Evolutionary conservation across 2,113 vertebrate genomes (phyloP), one percentile per base, ranked within the genome.

Genomic region (Xyliphius kryptos): DNA sequence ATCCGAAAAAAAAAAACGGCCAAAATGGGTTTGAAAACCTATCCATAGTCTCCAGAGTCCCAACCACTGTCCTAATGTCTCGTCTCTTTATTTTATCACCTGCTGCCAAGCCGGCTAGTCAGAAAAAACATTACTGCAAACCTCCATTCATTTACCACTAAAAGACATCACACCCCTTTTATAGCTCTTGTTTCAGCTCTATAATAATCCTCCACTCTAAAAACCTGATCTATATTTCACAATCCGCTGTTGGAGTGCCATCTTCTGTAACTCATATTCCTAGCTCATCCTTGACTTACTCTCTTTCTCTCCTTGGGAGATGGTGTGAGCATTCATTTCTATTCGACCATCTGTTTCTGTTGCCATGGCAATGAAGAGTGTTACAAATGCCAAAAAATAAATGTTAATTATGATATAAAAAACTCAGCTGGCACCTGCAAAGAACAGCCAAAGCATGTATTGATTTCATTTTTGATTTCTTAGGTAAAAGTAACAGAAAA

Each of bases 331-430:
- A n/a, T n/a, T n/a, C n/a, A n/a, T n/a, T n/a, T 50, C 52, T 47
- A 62, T 69, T 62, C 36, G 9, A 50, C 66, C 53, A 46, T 75
- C 73, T 61, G 57, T 71, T 75, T 68, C 67, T 71, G 73, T 75
- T 75, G 66, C 73, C 66, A 75, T 75, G 73, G 73, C 19, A 69
- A 75, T 58, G 56, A 19, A 36, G 67, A 68, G 56, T 26, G 26
- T 71, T 71, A 56, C 54, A 71, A 71, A 74, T 66, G 66, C 54
- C 70, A 38, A 44, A 47, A 60, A 60, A 63, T 48, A 66, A 61
- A 64, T n/a, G n/a, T n/a, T n/a, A n/a, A n/a, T n/a, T n/a, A n/a
- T n/a, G n/a, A n/a, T n/a, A n/a, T n/a, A n/a, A n/a, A n/a, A n/a
- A n/a, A n/a, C n/a, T 75, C 66, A 46, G 55, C 54, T 71, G 66